Conservation (phyloP, 1,140 invertebrate genomes). For the Hormaphis cornu region DNA sequence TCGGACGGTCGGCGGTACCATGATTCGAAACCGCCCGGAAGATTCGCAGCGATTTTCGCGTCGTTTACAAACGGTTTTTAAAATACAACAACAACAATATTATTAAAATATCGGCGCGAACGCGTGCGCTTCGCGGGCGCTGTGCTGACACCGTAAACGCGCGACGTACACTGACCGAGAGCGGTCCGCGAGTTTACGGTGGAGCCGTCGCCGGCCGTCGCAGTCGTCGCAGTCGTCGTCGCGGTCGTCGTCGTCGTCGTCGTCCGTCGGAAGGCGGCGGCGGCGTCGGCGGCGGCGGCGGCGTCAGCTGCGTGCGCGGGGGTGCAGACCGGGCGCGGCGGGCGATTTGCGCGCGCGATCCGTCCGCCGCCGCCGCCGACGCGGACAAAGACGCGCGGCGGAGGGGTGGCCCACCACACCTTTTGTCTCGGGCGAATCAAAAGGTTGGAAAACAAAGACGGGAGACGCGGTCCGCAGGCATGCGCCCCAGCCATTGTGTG, state of each 20-base stretch:
- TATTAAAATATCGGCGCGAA: no score
- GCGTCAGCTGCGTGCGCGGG: not conserved
- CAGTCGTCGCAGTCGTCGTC: not conserved
- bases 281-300: not conserved
- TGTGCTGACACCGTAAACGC: not conserved
- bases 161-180: constrained; percentile 22
- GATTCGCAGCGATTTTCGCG: no score
- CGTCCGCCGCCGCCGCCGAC: not conserved
- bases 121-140: not conserved
- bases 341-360: not conserved
- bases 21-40: no score
- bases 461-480: constrained; percentile 25
- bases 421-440: constrained; percentile 30
- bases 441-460: constrained; percentile 29
- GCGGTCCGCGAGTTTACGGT: not conserved
- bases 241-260: not conserved
- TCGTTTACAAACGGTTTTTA: no score
- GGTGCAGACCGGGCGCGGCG: not conserved
- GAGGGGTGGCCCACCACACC: constrained; percentile 21
- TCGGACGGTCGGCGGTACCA: not conserved
- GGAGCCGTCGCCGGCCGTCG: not conserved
- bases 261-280: not conserved
- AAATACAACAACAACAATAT: no score
- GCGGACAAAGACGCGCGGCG: not conserved
- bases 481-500: constrained; percentile 32